These are phyloP conservation scores for Drosophila glabriapex DNA, from an alignment of 2,888 invertebrate genomes.

Conservation along the genomic window DNA sequence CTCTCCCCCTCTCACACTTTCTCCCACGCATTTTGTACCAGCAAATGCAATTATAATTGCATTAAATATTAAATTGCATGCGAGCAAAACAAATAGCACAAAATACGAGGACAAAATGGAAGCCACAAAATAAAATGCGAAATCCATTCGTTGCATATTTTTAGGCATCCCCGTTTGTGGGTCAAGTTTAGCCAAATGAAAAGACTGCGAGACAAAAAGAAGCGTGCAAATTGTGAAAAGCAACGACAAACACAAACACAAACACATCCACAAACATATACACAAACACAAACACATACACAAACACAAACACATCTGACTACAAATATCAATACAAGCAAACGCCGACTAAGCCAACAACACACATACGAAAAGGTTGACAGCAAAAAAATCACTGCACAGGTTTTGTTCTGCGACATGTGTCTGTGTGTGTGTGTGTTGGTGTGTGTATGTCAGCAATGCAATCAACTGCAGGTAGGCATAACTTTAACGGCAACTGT, in stretches of 20 bases:
- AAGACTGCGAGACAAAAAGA: conserved; percentile 3
- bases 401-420: conserved; percentile 15
- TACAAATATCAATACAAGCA: background rate
- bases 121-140: conserved; percentile 18
- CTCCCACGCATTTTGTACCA: background rate
- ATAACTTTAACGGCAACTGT: conserved; percentile 49
- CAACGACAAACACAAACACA: conserved; percentile 20
- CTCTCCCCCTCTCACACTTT: too few species aligned
- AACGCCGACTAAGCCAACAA: conserved; percentile 19
- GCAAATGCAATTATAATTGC: conserved; percentile 17
- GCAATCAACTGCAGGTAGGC: conserved; percentile 49
- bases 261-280: background rate
- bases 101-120: background rate
- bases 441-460: conserved; percentile 23
- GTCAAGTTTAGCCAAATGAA: conserved; percentile 69
- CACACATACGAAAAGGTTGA: conserved; percentile 18
- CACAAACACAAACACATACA: background rate
- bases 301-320: background rate
- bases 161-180: conserved; percentile 54
- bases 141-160: conserved; percentile 32
- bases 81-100: background rate
- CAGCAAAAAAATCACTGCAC: conserved; percentile 40
- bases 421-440: conserved; percentile 5
- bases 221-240: conserved; percentile 44
- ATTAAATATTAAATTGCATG: conserved; percentile 16